These are phyloP conservation scores for Pyrochroa serraticornis DNA, from an alignment of 2,888 invertebrate genomes.

Conservation along the genomic window DNA sequence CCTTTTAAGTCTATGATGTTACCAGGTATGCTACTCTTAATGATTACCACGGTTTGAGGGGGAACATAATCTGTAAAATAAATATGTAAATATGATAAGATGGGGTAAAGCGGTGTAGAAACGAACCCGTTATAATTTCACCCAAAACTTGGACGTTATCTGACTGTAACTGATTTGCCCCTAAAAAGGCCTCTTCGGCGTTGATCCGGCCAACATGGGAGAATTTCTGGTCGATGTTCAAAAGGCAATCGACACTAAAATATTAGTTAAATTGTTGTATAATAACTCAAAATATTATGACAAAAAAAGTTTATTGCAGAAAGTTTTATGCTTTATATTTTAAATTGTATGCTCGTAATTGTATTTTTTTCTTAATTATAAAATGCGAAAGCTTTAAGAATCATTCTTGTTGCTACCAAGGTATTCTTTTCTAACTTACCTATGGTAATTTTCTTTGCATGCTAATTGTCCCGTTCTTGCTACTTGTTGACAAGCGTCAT, in stretches of 20 bases:
- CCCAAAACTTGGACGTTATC: slow-evolving; percentile 59
- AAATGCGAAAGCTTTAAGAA: no score
- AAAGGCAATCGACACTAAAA: slow-evolving; percentile 66
- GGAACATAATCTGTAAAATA: slow-evolving; percentile 42
- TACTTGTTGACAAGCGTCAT: slow-evolving; percentile 42
- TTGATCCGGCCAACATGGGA: slow-evolving; percentile 67
- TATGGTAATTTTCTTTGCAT: slow-evolving; percentile 35
- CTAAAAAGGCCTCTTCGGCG: slow-evolving; percentile 67
- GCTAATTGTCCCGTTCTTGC: slow-evolving; percentile 35
- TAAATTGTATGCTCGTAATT: no score
- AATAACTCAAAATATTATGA: neutral
- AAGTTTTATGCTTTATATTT: no score
- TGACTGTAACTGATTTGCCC: slow-evolving; percentile 57
- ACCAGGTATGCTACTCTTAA: slow-evolving; percentile 58
- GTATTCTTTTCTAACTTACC: no score
- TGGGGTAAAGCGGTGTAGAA: slow-evolving; percentile 6
- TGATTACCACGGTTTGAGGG: slow-evolving; percentile 68
- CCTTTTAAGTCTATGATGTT: slow-evolving; percentile 61
- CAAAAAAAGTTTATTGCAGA: neutral
- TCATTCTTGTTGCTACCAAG: no score
- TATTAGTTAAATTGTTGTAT: slow-evolving; percentile 64
- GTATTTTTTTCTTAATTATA: no score
- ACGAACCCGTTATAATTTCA: slow-evolving; percentile 50
- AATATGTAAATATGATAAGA: slow-evolving; percentile 3
- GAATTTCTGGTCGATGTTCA: slow-evolving; percentile 60